Conservation (phyloP, 2,797 vertebrate genomes). For the Florisuga fusca region DNA sequence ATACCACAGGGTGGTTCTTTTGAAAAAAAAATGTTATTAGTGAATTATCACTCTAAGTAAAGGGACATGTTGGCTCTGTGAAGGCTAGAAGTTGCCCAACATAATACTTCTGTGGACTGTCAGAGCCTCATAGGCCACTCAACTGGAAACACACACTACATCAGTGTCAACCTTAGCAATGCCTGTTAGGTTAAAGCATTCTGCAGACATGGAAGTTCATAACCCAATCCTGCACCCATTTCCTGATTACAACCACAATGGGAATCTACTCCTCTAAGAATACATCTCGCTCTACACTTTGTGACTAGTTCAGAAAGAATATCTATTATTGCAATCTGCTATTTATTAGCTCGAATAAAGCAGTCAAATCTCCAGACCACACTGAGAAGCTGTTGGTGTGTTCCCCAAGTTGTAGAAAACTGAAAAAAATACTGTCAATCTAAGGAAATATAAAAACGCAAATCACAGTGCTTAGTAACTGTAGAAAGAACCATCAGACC, state of each 20-base stretch:
- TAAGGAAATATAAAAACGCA: not conserved
- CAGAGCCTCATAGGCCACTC: not conserved
- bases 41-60: not conserved
- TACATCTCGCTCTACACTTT: not conserved
- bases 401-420: not conserved
- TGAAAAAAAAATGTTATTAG: not conserved
- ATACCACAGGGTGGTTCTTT: rapidly evolving
- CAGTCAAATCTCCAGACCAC: not conserved
- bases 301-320: not conserved
- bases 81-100: not conserved
- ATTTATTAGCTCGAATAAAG: not conserved
- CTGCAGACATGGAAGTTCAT: not conserved
- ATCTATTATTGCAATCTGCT: not conserved
- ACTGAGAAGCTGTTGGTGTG: not conserved
- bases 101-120: not conserved
- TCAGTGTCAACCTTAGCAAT: not conserved
- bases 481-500: not conserved
- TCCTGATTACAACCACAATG: not conserved
- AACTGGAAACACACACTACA: not conserved
- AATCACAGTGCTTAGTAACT: not conserved
- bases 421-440: not conserved
- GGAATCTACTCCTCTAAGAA: not conserved
- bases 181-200: not conserved
- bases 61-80: rapidly evolving
- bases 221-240: not conserved